Evolutionary conservation across 2,797 vertebrate species (phyloP), one percentile per base, ranked within the genome.

Genomic region (Echiichthys vipera): DNA sequence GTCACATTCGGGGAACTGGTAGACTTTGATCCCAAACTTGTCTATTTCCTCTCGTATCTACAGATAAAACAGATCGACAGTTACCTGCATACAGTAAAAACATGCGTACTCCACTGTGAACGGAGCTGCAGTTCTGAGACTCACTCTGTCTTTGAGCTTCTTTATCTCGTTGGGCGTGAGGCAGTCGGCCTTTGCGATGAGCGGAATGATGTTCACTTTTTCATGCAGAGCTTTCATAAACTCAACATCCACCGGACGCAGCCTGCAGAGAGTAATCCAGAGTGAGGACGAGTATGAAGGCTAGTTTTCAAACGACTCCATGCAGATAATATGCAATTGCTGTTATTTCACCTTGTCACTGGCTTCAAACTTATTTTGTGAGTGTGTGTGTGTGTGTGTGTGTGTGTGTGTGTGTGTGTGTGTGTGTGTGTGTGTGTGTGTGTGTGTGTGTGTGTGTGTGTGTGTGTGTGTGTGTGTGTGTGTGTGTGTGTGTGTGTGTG

Each of bases 221-320:
- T 99, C 97, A 5, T 99, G 98, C 49, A 99, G 93, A 5, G 97
- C 97, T 88, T 97, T 99, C 97, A 99, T 99, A 91, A 99, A 99
- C 78, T 97, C 96, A 7, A 99, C 97, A 30, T 99, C 98, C 67
- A 99, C 97, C 0, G 98, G 98, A 74, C 98, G 96, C 80, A 99
- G 87, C 29, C 98, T 99, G 89, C 0, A 69, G 45, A 77, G 4
- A 62, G 14, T 67, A 49, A 61, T 1, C 7, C 62, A 55, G 25
- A 20, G 18, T 24, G 5, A 49, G 42, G 11, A 42, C 4, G 43
- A 69, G 32, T 29, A 4, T 9, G 4, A 49, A 45, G 51, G n/a
- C n/a, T n/a, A n/a, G n/a, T n/a, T n/a, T n/a, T n/a, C n/a, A 22
- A 8, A 37, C 4, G 24, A 58, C 14, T 37, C 3, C 3, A 0